A percentile compares a stretch with the other conserved stretches of the same genome.
Evolutionary conservation across 92 coral and sea anemone species (phyloP).

Genomic region (Palythoa caribaeorum): DNA sequence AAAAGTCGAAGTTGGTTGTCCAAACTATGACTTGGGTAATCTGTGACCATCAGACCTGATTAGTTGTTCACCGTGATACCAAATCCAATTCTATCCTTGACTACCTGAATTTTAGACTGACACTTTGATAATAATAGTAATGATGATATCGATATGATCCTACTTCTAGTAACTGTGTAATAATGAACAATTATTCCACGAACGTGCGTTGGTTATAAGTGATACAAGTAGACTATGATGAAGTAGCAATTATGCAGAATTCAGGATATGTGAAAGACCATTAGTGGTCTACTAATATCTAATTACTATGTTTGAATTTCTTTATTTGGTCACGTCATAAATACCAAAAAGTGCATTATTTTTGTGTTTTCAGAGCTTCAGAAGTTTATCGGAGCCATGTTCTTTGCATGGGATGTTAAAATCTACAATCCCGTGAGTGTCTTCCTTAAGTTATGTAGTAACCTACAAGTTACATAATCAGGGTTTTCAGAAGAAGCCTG

Average conservation of each 20-base stretch:
- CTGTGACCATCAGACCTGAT: too few relatives aligned
- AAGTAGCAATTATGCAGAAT: background rate
- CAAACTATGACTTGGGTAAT: background rate
- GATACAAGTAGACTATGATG: too few relatives aligned
- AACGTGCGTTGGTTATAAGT: too few relatives aligned
- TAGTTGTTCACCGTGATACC: background rate
- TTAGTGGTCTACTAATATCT: too few relatives aligned
- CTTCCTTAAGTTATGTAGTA: background rate
- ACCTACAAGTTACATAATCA: too few relatives aligned
- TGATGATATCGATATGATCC: background rate
- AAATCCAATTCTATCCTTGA: background rate
- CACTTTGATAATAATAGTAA: too few relatives aligned
- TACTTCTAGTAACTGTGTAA: background rate
- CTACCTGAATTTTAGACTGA: background rate
- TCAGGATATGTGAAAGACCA: background rate
- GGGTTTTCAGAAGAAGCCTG: too few relatives aligned
- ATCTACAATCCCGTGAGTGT: conserved; percentile 86
- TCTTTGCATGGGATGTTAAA: conserved; percentile 93
- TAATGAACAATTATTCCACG: too few relatives aligned
- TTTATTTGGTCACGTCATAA: background rate
- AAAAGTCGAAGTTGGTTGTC: too few relatives aligned
- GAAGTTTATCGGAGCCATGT: conserved; percentile 95
- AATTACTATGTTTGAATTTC: background rate
- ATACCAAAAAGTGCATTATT: background rate
- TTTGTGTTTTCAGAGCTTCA: conserved; percentile 78